These are phyloP conservation scores for Accipiter badius DNA, from an alignment of 2,797 vertebrate species.

Conservation along the genomic window DNA sequence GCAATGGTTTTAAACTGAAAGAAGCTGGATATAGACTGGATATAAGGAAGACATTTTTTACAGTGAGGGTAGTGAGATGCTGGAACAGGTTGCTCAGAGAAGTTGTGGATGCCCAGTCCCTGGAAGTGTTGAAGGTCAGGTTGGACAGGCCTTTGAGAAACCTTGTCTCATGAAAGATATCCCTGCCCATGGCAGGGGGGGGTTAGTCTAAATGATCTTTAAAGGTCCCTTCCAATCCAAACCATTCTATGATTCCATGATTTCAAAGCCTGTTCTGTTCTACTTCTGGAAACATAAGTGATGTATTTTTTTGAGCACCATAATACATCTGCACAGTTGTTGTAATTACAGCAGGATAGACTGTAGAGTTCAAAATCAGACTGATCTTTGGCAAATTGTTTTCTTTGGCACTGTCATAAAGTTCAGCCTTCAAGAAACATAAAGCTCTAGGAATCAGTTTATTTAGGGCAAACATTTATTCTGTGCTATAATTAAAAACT, in stretches of 20 bases:
- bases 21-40: not conserved
- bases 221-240: not conserved
- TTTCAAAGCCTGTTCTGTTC: not conserved
- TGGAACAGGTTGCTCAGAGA: not conserved
- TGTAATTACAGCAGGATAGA: conserved; percentile 21
- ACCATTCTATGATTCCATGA: not conserved
- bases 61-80: not conserved
- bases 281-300: not conserved
- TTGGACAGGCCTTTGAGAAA: not conserved
- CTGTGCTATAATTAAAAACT: conserved; percentile 65
- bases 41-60: not conserved
- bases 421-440: conserved; percentile 31
- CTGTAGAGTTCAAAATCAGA: not conserved
- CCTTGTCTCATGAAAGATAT: not conserved
- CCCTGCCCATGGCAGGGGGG: no score
- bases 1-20: not conserved
- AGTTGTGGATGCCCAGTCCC: not conserved
- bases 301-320: not conserved
- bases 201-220: not conserved
- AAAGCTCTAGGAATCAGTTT: conserved; percentile 52
- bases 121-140: not conserved
- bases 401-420: conserved; percentile 7
- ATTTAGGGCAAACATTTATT: conserved; percentile 43
- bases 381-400: not conserved
- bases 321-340: not conserved